phyloP scores from a whole-genome alignment of 2,113 vertebrate species.

The Scalopus aquaticus region DNA sequence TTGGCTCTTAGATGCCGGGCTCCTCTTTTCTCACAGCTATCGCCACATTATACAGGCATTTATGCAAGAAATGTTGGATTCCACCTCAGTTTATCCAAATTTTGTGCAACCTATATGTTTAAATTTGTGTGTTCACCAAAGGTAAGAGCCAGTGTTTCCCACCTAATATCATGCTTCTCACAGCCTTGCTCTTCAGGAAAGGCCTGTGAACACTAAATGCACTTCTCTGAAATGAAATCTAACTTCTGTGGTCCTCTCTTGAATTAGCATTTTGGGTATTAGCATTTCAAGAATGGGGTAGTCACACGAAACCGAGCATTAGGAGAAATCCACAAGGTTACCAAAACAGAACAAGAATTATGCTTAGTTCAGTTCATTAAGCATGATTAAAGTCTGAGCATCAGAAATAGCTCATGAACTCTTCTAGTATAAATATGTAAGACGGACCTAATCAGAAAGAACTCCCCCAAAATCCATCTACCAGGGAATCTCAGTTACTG shows the following conservation, averaged over 20 bases:
- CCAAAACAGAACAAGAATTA: slow-evolving; percentile 85
- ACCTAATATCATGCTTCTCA: slow-evolving; percentile 83
- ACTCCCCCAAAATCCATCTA: slow-evolving; percentile 60
- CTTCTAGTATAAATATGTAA: slow-evolving; percentile 80
- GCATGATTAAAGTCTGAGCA: slow-evolving; percentile 86
- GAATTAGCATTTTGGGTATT: slow-evolving; percentile 86
- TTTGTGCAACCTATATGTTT: slow-evolving; percentile 87
- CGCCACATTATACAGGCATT: slow-evolving; percentile 94
- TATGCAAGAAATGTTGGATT: slow-evolving; percentile 96
- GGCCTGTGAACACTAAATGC: slow-evolving; percentile 78
- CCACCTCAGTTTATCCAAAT: slow-evolving; percentile 92
- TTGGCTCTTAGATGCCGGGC: slow-evolving; percentile 91
- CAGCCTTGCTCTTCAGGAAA: slow-evolving; percentile 80
- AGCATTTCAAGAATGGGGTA: slow-evolving; percentile 84
- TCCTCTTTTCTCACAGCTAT: slow-evolving; percentile 93
- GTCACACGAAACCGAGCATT: slow-evolving; percentile 83
- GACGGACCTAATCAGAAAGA: slow-evolving; percentile 80
- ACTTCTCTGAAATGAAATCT: slow-evolving; percentile 75
- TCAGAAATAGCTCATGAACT: slow-evolving; percentile 84
- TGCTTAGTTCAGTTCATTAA: slow-evolving; percentile 87
- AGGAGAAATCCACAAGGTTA: slow-evolving; percentile 79
- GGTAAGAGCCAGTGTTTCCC: slow-evolving; percentile 84
- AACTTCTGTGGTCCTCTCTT: slow-evolving; percentile 80
- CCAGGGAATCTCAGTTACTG: slow-evolving; percentile 63
- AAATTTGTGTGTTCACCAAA: slow-evolving; percentile 83